phyloP scores from a whole-genome alignment of 1,140 invertebrate species.

The Sinonovacula constricta region DNA sequence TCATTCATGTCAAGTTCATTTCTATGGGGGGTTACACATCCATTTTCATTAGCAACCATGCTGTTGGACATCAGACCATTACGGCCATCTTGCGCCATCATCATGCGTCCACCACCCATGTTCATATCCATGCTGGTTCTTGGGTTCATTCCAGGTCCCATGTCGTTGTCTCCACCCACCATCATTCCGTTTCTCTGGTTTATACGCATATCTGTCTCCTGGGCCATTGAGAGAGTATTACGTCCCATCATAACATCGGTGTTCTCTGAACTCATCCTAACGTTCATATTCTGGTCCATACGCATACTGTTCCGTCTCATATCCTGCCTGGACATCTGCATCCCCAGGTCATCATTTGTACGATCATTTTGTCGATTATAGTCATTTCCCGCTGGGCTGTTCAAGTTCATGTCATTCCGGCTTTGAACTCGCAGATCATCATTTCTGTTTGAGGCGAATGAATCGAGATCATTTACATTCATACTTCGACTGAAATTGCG shows the following conservation, averaged over 20 bases:
- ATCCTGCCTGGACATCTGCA: slow-evolving; percentile 24
- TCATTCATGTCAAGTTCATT: slow-evolving; percentile 17
- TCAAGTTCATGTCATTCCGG: slow-evolving; percentile 40
- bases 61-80: too few species aligned
- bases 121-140: not conserved
- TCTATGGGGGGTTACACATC: not conserved
- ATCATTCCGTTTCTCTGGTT: slow-evolving; percentile 26
- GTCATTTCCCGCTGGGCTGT: slow-evolving; percentile 35
- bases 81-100: not conserved
- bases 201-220: slow-evolving; percentile 16
- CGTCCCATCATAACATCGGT: slow-evolving; percentile 27
- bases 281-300: slow-evolving; percentile 22
- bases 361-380: slow-evolving; percentile 32
- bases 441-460: slow-evolving; percentile 17
- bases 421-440: slow-evolving; percentile 21
- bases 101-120: not conserved
- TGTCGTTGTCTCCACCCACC: slow-evolving; percentile 2
- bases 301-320: slow-evolving; percentile 17
- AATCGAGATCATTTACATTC: slow-evolving; percentile 37
- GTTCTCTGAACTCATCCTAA: slow-evolving; percentile 21
- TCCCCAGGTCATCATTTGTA: slow-evolving; percentile 24
- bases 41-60: too few species aligned
- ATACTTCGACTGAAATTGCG: slow-evolving; percentile 41
- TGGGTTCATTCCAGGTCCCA: not conserved
- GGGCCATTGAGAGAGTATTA: not conserved